Conservation (phyloP, 2,888 invertebrate species). For the Bimastos eiseni region DNA sequence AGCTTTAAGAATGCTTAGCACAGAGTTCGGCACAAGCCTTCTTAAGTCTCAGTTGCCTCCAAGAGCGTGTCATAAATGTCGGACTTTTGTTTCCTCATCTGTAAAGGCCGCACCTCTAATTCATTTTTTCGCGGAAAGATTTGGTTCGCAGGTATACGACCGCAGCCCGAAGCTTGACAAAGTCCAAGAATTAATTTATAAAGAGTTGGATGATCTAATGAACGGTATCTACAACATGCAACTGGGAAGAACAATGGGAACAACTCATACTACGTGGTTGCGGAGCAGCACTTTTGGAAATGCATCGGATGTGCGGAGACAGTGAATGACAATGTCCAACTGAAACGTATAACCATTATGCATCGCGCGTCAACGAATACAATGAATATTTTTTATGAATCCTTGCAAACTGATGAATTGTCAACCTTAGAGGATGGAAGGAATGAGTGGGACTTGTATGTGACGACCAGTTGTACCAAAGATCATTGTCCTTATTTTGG, state of each 20-base stretch:
- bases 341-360: too few relatives aligned
- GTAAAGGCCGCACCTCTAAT: not conserved
- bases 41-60: not conserved
- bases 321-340: too few relatives aligned
- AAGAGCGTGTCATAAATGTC: not conserved
- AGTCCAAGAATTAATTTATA: not conserved
- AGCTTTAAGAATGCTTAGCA: not conserved
- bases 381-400: too few relatives aligned
- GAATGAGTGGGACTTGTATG: too few relatives aligned
- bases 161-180: not conserved
- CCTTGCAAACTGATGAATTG: too few relatives aligned
- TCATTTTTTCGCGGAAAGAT: not conserved
- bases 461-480: too few relatives aligned
- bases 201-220: slow-evolving; percentile 1
- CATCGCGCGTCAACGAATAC: too few relatives aligned
- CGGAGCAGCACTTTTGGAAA: too few relatives aligned
- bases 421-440: too few relatives aligned
- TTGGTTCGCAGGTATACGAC: not conserved
- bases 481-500: too few relatives aligned
- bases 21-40: not conserved
- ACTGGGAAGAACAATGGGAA: not conserved
- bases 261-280: too few relatives aligned
- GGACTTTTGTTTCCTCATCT: not conserved
- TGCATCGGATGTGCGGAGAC: too few relatives aligned
- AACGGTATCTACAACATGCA: not conserved